Conservation (phyloP, 2,113 vertebrate species). For the Genyomyrus donnyi region DNA sequence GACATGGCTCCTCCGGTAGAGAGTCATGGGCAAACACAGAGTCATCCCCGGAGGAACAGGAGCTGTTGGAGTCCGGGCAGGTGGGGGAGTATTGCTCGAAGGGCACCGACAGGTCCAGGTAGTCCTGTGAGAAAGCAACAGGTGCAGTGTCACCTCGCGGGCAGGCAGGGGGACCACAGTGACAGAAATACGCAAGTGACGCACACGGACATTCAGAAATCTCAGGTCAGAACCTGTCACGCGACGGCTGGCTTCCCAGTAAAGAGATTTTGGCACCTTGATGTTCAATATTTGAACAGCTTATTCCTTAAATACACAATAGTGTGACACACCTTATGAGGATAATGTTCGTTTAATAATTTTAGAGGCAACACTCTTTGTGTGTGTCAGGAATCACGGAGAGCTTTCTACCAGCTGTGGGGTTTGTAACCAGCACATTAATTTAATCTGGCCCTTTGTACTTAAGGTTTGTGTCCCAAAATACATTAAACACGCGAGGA, state of each 20-base stretch:
- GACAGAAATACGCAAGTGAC: background rate
- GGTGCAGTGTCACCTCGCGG: background rate
- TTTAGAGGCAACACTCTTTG: background rate
- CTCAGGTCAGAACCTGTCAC: background rate
- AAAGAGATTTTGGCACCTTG: background rate
- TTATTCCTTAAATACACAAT: background rate
- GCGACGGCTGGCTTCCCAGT: background rate
- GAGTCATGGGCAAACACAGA: slow-evolving; percentile 92
- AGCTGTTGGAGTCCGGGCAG: slow-evolving; percentile 88
- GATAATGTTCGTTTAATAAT: background rate
- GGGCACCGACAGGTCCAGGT: slow-evolving; percentile 84
- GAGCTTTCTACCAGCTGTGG: background rate
- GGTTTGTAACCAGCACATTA: background rate
- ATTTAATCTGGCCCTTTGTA: background rate
- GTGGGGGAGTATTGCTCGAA: slow-evolving; percentile 94
- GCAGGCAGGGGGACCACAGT: background rate
- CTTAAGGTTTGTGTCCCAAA: background rate
- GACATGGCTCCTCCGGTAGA: slow-evolving; percentile 78
- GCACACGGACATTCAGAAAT: background rate
- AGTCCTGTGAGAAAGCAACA: slow-evolving; percentile 45
- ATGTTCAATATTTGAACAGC: background rate
- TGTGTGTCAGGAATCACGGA: background rate
- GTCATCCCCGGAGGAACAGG: slow-evolving; percentile 90
- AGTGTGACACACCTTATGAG: background rate
- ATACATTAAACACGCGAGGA: background rate